Conservation (phyloP, 1,140 invertebrate genomes). For the Caenorhabditis brenneri region DNA sequence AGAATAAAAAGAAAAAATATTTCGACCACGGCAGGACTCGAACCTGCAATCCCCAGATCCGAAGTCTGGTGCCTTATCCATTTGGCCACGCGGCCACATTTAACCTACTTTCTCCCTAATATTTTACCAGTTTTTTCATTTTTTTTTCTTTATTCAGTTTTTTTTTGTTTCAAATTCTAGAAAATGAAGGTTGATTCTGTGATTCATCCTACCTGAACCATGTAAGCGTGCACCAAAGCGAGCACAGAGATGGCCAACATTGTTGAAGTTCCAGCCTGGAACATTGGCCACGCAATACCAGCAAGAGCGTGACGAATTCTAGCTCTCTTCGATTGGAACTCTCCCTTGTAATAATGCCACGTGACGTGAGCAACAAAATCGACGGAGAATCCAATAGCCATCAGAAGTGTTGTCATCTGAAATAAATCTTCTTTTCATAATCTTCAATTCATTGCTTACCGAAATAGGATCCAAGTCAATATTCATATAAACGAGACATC, state of each 20-base stretch:
- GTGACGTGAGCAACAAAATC: slow-evolving; percentile 73
- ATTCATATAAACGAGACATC: slow-evolving; percentile 71
- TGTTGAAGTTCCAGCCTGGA: slow-evolving; percentile 92
- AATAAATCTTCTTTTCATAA: background rate
- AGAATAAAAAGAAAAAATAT: too few relatives aligned
- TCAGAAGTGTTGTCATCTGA: slow-evolving; percentile 67
- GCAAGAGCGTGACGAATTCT: slow-evolving; percentile 85
- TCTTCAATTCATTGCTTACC: slow-evolving; percentile 66
- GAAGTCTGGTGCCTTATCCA: too few relatives aligned
- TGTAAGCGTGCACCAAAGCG: slow-evolving; percentile 87
- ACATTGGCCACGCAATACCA: slow-evolving; percentile 87
- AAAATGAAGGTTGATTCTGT: too few relatives aligned
- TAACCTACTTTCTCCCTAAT: too few relatives aligned
- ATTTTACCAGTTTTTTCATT: too few relatives aligned
- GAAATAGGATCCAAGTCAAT: slow-evolving; percentile 73
- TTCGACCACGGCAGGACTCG: too few relatives aligned
- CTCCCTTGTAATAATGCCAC: slow-evolving; percentile 74
- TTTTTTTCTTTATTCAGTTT: too few relatives aligned
- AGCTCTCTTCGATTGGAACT: slow-evolving; percentile 77
- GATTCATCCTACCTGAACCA: slow-evolving; percentile 73
- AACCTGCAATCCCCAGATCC: too few relatives aligned
- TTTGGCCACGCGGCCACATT: too few relatives aligned
- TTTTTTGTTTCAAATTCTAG: too few relatives aligned
- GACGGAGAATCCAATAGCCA: slow-evolving; percentile 73
- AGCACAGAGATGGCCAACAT: slow-evolving; percentile 86